Evolutionary conservation across 2,888 invertebrate species (phyloP).

Genomic region (Drosophila engyochracea): DNA sequence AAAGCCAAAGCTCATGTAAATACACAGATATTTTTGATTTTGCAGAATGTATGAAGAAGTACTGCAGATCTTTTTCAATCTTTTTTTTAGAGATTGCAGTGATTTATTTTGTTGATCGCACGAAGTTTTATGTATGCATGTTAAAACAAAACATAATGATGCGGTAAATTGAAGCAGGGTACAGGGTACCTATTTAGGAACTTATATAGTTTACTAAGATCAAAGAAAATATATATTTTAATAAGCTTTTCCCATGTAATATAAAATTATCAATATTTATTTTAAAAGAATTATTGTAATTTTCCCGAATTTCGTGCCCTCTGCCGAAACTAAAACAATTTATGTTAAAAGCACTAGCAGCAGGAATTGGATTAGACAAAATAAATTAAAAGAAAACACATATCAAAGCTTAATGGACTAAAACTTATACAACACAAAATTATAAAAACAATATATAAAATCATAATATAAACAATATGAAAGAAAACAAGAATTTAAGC

Average conservation of each 20-base stretch:
- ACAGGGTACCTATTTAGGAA: not conserved
- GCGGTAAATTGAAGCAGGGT: not conserved
- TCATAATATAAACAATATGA: slow-evolving; percentile 33
- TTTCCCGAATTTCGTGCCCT: not conserved
- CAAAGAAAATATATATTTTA: not conserved
- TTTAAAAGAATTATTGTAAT: not conserved
- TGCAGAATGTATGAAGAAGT: not conserved
- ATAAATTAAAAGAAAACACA: slow-evolving; percentile 65
- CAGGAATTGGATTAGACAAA: slow-evolving; percentile 71
- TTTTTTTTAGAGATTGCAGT: not conserved
- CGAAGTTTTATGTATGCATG: not conserved
- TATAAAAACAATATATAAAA: slow-evolving; percentile 30
- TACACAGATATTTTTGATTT: not conserved
- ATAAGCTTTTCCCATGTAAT: slow-evolving; percentile 1
- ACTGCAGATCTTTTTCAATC: too few species aligned
- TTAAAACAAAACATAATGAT: not conserved
- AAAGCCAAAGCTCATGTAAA: not conserved
- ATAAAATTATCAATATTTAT: not conserved
- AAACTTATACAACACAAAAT: slow-evolving; percentile 25
- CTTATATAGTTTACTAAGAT: not conserved
- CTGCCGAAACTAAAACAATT: not conserved
- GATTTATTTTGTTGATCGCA: not conserved
- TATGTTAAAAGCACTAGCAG: not conserved
- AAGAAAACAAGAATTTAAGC: slow-evolving; percentile 46
- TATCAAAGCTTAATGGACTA: slow-evolving; percentile 58